phyloP scores from a whole-genome alignment of 2,113 vertebrate genomes.

The Patagioenas fasciata region DNA sequence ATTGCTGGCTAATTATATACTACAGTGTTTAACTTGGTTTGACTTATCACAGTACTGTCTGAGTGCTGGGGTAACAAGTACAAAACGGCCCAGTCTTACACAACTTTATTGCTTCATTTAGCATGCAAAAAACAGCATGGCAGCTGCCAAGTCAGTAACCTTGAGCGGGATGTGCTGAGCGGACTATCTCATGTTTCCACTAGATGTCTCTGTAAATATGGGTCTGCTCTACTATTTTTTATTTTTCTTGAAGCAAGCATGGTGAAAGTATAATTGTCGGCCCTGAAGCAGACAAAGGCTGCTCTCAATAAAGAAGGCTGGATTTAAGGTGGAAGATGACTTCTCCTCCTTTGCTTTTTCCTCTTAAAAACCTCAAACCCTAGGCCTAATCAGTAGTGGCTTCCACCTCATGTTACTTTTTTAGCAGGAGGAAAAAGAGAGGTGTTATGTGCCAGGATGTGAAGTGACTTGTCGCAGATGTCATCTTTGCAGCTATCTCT shows the following conservation, averaged over 20 bases:
- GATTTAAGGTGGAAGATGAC: neutral
- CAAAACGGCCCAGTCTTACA: neutral
- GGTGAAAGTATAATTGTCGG: neutral
- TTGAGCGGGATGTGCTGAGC: neutral
- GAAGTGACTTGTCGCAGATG: neutral
- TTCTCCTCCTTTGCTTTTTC: neutral
- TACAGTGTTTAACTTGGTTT: neutral
- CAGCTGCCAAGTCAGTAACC: neutral
- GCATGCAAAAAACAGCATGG: neutral
- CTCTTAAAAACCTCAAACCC: neutral
- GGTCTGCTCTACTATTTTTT: neutral
- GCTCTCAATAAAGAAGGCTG: neutral
- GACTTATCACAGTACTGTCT: neutral
- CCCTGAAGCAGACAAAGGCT: neutral
- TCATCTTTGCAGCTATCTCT: neutral
- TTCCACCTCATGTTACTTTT: neutral
- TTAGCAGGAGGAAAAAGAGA: neutral
- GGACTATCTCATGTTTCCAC: neutral
- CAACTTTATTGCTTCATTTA: neutral
- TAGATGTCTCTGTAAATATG: conserved; percentile 45
- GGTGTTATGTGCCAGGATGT: neutral
- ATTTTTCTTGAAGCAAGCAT: neutral
- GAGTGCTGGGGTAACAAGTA: neutral
- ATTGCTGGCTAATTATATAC: neutral
- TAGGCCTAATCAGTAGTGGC: neutral